phyloP scores from a whole-genome alignment of 2,113 vertebrate species.

The Panthera tigris region DNA sequence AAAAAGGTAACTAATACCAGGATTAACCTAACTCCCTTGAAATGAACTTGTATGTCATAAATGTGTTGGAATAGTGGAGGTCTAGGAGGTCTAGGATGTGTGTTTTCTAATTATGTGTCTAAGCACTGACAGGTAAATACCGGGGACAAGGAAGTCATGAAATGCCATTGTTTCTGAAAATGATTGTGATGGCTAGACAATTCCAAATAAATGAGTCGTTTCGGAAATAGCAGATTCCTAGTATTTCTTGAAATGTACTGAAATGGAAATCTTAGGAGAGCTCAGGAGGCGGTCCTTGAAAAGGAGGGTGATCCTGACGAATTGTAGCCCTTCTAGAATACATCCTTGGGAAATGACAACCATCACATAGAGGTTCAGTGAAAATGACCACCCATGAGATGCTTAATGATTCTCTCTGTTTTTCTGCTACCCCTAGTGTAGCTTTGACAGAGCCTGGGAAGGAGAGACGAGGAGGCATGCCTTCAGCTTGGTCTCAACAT shows the following conservation, averaged over 20 bases:
- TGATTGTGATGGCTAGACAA: background rate
- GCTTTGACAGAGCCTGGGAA: slow-evolving; percentile 95
- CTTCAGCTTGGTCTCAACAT: slow-evolving; percentile 93
- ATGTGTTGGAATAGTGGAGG: background rate
- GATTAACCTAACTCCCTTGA: slow-evolving; percentile 20
- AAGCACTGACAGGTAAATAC: background rate
- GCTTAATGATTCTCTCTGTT: slow-evolving; percentile 94
- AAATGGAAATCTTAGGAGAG: background rate
- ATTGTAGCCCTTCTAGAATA: background rate
- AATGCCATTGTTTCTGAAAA: background rate
- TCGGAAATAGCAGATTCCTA: background rate
- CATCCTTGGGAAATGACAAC: background rate
- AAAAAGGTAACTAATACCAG: background rate
- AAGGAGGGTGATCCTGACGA: background rate
- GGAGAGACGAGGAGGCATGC: slow-evolving; percentile 92
- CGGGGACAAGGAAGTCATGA: background rate
- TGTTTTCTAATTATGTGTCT: slow-evolving; percentile 32
- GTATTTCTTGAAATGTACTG: background rate
- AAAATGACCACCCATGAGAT: slow-evolving; percentile 81
- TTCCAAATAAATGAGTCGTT: background rate
- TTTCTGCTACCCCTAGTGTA: slow-evolving; percentile 99
- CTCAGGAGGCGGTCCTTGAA: background rate
- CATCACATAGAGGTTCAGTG: background rate
- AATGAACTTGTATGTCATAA: slow-evolving; percentile 34
- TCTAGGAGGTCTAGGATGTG: background rate